These are phyloP conservation scores for Bombus polaris DNA, from an alignment of 1,140 invertebrate species.

Conservation along the genomic window DNA sequence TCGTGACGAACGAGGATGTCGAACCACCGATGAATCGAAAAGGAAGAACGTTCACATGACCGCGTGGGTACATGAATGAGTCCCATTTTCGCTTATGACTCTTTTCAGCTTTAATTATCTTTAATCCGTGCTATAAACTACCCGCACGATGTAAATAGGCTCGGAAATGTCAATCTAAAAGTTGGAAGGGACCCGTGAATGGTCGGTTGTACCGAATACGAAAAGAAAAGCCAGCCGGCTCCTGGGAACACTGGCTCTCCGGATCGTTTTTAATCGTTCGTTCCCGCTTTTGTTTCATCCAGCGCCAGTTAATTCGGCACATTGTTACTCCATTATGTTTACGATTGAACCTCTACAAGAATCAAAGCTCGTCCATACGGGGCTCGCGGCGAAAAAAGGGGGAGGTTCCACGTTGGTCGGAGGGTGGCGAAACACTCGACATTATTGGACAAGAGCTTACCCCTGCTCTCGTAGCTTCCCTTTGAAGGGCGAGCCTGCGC, in stretches of 20 bases:
- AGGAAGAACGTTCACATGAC: constrained; percentile 55
- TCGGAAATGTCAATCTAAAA: constrained; percentile 71
- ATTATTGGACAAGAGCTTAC: constrained; percentile 45
- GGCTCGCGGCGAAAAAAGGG: constrained; percentile 26
- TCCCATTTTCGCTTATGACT: constrained; percentile 66
- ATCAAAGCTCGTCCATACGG: constrained; percentile 1
- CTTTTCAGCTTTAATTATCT: constrained; percentile 67
- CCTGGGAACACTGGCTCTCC: constrained; percentile 15
- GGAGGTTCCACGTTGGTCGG: not conserved
- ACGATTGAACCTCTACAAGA: not conserved
- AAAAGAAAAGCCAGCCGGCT: not conserved
- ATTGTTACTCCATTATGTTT: constrained; percentile 51
- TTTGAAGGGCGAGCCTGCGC: constrained; percentile 38
- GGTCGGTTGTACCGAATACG: not conserved
- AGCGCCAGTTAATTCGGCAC: constrained; percentile 35
- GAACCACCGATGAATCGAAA: constrained; percentile 63
- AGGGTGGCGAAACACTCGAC: constrained; percentile 34
- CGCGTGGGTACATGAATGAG: constrained; percentile 59
- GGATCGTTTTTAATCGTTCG: constrained; percentile 28
- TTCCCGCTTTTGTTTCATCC: constrained; percentile 29
- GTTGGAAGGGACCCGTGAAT: constrained; percentile 62
- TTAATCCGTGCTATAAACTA: constrained; percentile 63
- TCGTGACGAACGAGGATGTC: constrained; percentile 59
- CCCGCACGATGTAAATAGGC: constrained; percentile 67
- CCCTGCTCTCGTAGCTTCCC: constrained; percentile 26